Evolutionary conservation across 2,888 invertebrate genomes (phyloP).

Genomic region (Drosophila niveifrons): DNA sequence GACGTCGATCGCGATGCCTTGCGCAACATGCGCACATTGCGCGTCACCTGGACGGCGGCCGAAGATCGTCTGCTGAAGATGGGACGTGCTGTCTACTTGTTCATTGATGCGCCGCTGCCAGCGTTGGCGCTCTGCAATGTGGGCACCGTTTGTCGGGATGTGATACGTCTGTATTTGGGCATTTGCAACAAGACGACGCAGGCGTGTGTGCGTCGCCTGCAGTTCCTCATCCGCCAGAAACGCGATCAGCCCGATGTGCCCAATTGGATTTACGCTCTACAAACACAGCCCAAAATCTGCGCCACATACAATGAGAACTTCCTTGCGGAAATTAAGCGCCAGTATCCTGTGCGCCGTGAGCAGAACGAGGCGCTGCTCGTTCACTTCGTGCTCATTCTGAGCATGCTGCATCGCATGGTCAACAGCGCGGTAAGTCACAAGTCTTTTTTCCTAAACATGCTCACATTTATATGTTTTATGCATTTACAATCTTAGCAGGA

Average conservation of each 20-base stretch:
- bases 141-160: constrained; percentile 87
- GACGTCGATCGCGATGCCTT: constrained; percentile 89
- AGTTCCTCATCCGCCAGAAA: constrained; percentile 88
- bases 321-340: constrained; percentile 80
- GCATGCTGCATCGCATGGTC: constrained; percentile 77
- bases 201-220: constrained; percentile 89
- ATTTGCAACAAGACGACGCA: constrained; percentile 89
- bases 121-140: constrained; percentile 74
- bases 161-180: constrained; percentile 86
- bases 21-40: constrained; percentile 87
- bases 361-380: constrained; percentile 78
- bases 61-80: constrained; percentile 90
- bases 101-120: constrained; percentile 85
- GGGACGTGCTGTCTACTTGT: constrained; percentile 88
- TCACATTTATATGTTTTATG: no score
- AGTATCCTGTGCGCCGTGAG: constrained; percentile 77
- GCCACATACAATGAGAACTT: constrained; percentile 85
- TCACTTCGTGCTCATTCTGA: constrained; percentile 83
- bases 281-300: constrained; percentile 87
- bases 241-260: constrained; percentile 87
- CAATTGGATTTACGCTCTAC: constrained; percentile 88
- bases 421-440: constrained; percentile 62
- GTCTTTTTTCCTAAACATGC: no score
- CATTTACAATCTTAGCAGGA: no score
- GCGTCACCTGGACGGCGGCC: constrained; percentile 88